Evolutionary conservation across 2,888 invertebrate genomes (phyloP).

Genomic region (Baccha elongata): DNA sequence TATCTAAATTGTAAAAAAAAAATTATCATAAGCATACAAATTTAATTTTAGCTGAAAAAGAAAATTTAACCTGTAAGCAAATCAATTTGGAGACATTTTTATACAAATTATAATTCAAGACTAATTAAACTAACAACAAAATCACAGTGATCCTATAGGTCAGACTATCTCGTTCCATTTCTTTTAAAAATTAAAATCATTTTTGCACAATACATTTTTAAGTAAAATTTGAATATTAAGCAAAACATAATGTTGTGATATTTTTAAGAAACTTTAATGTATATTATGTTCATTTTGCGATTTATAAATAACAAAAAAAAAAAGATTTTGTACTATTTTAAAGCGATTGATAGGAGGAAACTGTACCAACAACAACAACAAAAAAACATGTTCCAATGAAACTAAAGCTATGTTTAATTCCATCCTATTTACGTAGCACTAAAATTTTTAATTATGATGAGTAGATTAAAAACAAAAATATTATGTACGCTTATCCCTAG

Average conservation of each 20-base stretch:
- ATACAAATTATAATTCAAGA: too few species aligned
- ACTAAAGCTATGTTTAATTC: background rate
- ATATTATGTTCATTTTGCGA: background rate
- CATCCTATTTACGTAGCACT: constrained; percentile 1
- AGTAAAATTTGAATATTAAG: background rate
- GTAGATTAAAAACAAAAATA: background rate
- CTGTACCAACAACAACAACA: background rate
- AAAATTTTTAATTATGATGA: background rate
- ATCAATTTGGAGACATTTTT: too few species aligned
- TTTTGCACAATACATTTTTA: too few species aligned
- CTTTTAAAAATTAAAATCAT: too few species aligned
- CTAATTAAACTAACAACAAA: too few species aligned
- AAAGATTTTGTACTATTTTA: background rate
- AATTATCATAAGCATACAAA: constrained; percentile 4
- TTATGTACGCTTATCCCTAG: too few species aligned
- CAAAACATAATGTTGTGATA: background rate
- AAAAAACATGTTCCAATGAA: background rate
- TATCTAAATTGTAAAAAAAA: constrained; percentile 16
- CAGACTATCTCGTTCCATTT: too few species aligned
- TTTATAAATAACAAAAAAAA: background rate
- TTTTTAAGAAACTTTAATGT: background rate
- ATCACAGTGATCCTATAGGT: too few species aligned
- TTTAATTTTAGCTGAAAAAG: background rate
- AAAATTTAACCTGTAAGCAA: too few species aligned
- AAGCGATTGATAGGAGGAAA: background rate